Conservation (phyloP, 2,113 vertebrate species). For the Hymenochirus boettgeri region DNA sequence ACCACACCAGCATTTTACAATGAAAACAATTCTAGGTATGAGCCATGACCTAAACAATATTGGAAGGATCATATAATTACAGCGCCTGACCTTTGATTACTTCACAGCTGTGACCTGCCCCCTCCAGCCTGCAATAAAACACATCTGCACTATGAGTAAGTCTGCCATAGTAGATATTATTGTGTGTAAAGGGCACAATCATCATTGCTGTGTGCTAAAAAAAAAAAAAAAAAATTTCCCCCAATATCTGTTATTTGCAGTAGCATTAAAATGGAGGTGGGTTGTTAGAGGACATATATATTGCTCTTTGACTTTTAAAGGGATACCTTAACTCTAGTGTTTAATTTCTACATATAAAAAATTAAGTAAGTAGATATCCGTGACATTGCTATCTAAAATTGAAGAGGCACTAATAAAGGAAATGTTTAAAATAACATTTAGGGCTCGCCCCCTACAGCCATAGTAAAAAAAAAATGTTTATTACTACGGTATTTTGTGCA, state of each 20-base stretch:
- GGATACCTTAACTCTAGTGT: no score
- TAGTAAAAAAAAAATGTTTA: no score
- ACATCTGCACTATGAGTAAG: background rate
- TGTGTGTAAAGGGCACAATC: background rate
- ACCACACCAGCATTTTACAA: constrained; percentile 5
- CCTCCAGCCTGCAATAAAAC: constrained; percentile 2
- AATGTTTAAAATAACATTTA: no score
- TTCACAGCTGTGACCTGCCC: background rate
- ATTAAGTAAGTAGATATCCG: no score
- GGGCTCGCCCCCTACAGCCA: no score
- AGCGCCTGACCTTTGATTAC: constrained; percentile 5
- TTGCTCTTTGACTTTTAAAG: no score
- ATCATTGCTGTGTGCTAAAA: background rate
- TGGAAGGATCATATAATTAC: constrained; percentile 10
- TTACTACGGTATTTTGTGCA: no score
- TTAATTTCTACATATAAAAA: no score
- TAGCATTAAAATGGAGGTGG: background rate
- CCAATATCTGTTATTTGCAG: background rate
- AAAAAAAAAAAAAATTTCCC: no score
- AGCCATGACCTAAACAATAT: constrained; percentile 11
- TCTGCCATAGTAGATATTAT: background rate
- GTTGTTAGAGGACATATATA: no score
- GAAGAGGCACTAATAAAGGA: no score
- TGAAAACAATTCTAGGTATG: constrained; percentile 15
- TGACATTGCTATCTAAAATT: no score